Percentiles rank a stretch among this genome's conserved stretches.
phyloP scores from a whole-genome alignment of 2,113 vertebrate species.

The Uria aalge region DNA sequence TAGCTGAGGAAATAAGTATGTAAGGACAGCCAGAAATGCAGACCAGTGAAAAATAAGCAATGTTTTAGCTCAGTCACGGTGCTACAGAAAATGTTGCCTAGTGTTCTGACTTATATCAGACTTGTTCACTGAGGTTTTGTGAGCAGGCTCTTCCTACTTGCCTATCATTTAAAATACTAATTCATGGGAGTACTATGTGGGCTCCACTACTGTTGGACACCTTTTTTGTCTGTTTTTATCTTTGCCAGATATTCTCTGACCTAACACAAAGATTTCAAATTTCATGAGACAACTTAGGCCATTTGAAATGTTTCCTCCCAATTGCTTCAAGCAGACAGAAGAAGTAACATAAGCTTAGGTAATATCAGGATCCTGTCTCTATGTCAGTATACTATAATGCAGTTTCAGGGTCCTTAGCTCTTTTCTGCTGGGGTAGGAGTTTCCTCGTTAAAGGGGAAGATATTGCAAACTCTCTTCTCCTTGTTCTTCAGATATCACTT shows the following conservation, averaged over 20 bases:
- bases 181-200: background rate
- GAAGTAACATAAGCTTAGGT: background rate
- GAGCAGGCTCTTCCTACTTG: background rate
- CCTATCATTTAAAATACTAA: background rate
- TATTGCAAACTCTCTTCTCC: background rate
- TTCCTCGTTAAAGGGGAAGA: background rate
- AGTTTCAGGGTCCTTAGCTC: background rate
- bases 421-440: background rate
- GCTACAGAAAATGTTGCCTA: background rate
- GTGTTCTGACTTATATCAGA: background rate
- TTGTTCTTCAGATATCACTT: background rate
- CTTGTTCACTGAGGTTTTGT: background rate
- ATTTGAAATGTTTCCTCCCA: background rate
- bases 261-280: background rate
- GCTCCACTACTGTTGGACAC: background rate
- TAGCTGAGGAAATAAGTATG: background rate
- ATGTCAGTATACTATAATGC: background rate
- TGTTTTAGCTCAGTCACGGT: background rate
- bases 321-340: background rate
- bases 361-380: background rate
- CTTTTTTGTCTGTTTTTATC: background rate
- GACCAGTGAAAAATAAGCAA: background rate
- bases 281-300: background rate
- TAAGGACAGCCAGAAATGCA: background rate
- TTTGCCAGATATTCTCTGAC: background rate